phyloP scores from a whole-genome alignment of 2,888 invertebrate genomes.

The Malthinus seriepunctatus region DNA sequence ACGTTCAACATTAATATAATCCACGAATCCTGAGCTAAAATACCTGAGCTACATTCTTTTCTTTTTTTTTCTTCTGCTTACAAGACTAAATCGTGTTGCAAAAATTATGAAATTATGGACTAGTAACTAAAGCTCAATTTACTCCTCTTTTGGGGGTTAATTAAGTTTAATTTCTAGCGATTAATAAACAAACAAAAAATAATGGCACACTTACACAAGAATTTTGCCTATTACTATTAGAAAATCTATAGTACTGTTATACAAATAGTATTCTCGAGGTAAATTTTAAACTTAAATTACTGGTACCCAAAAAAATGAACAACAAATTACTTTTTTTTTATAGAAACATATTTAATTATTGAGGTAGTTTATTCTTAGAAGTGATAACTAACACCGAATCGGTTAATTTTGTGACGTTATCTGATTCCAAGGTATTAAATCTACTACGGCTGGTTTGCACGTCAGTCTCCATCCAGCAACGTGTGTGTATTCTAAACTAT shows the following conservation, averaged over 20 bases:
- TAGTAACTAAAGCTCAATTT: no score
- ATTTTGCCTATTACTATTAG: constrained; percentile 38
- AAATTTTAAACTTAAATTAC: constrained; percentile 42
- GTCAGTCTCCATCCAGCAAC: constrained; percentile 56
- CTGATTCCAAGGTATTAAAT: constrained; percentile 55
- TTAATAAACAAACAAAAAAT: constrained; percentile 46
- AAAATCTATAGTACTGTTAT: constrained; percentile 39
- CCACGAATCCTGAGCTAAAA: constrained; percentile 51
- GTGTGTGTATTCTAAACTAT: constrained; percentile 51
- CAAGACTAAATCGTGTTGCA: constrained; percentile 28
- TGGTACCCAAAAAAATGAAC: constrained; percentile 51
- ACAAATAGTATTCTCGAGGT: constrained; percentile 54
- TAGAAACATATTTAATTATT: constrained; percentile 57
- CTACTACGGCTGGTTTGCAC: constrained; percentile 56
- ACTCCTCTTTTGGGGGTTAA: background rate
- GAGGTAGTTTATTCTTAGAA: constrained; percentile 58
- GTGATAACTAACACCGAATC: constrained; percentile 46
- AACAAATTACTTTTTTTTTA: constrained; percentile 50
- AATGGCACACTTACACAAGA: constrained; percentile 57
- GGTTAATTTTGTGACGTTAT: constrained; percentile 37
- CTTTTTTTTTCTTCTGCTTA: constrained; percentile 37
- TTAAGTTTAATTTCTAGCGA: constrained; percentile 32
- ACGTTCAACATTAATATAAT: constrained; percentile 7
- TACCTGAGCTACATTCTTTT: constrained; percentile 53
- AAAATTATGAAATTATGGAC: constrained; percentile 27